A percentile compares a stretch with the other conserved stretches of the same genome.
These are phyloP conservation scores for Crypturellus tataupa DNA, from an alignment of 2,797 vertebrate genomes.

Conservation along the genomic window DNA sequence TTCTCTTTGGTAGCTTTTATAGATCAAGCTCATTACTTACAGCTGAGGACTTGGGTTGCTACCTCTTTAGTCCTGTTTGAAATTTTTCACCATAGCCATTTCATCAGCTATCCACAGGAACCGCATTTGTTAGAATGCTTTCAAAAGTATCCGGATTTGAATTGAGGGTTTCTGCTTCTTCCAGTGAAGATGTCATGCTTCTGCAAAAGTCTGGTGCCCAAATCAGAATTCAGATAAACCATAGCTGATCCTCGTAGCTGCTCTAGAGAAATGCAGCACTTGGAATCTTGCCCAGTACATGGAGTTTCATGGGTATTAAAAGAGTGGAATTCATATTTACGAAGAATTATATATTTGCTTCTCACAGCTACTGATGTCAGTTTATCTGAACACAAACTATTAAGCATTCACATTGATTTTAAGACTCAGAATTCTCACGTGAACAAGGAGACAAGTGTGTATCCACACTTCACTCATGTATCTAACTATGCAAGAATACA, in stretches of 20 bases:
- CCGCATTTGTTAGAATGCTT: not conserved
- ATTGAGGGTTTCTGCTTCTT: not conserved
- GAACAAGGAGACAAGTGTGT: not conserved
- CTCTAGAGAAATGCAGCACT: not conserved
- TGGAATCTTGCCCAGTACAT: slow-evolving; percentile 20
- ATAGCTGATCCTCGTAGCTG: not conserved
- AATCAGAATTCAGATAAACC: slow-evolving; percentile 25
- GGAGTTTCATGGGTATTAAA: slow-evolving; percentile 1
- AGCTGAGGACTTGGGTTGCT: not conserved
- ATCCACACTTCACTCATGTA: not conserved
- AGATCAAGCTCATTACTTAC: not conserved
- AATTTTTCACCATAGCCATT: not conserved
- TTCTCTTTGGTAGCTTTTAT: not conserved
- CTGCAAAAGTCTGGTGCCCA: not conserved
- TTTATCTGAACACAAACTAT: not conserved
- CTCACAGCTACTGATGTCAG: not conserved
- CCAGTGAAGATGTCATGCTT: not conserved
- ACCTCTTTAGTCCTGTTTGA: not conserved
- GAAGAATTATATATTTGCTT: not conserved
- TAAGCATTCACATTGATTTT: not conserved
- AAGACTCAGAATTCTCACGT: not conserved
- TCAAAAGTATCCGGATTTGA: not conserved
- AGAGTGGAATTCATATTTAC: not conserved
- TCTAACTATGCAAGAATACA: not conserved
- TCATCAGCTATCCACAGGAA: not conserved